These are phyloP conservation scores for Hormaphis cornu DNA, from an alignment of 1,140 invertebrate genomes.

Conservation along the genomic window DNA sequence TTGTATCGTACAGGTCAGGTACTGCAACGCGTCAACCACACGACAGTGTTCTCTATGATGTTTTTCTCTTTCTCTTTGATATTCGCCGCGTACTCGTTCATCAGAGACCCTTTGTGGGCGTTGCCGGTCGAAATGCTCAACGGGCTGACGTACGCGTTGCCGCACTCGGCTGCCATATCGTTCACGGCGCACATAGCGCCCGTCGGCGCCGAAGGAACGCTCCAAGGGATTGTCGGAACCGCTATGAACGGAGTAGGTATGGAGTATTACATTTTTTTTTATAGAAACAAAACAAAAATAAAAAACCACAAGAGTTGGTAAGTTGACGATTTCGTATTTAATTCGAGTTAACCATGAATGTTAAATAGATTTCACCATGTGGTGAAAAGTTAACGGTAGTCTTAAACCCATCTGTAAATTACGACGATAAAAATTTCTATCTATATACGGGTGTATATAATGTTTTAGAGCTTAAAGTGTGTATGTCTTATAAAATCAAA, in stretches of 20 bases:
- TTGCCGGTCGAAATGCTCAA: conserved; percentile 77
- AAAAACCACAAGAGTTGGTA: neutral
- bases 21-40: conserved; percentile 69
- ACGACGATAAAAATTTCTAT: neutral
- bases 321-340: neutral
- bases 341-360: neutral
- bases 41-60: conserved; percentile 70
- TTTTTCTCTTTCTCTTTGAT: conserved; percentile 61
- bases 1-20: conserved; percentile 49
- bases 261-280: conserved; percentile 13
- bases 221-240: conserved; percentile 75
- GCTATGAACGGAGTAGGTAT: conserved; percentile 73
- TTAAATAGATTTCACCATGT: neutral
- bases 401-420: neutral
- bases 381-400: neutral
- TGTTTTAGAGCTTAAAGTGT: no score
- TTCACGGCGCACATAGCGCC: conserved; percentile 77
- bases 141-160: conserved; percentile 77
- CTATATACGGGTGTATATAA: no score
- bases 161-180: conserved; percentile 79
- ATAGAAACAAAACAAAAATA: no score
- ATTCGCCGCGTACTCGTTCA: conserved; percentile 70
- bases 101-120: conserved; percentile 69
- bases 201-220: conserved; percentile 71
- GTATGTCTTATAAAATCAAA: neutral